Conservation (phyloP, 92 coral and sea anemone genomes). For the Epizoanthus stellaris region DNA sequence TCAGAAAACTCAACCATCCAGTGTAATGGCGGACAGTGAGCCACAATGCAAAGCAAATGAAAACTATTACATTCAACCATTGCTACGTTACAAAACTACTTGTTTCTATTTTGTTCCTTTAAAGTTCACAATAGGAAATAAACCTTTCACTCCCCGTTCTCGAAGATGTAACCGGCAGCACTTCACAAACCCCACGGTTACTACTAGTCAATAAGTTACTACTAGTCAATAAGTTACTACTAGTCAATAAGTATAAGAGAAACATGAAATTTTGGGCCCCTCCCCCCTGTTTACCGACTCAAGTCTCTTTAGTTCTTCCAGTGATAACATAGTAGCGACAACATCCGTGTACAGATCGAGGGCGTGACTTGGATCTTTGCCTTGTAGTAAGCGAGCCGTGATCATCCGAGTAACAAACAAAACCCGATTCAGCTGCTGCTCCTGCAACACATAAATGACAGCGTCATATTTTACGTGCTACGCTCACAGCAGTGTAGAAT, state of each 20-base stretch:
- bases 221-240: not conserved
- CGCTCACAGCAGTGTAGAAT: no score
- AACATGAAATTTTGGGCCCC: no score
- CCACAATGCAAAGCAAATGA: no score
- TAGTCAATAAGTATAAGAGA: not conserved
- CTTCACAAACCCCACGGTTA: not conserved
- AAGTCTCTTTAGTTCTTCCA: slow-evolving; percentile 66
- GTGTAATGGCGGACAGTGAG: no score
- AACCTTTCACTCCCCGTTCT: no score
- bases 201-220: not conserved
- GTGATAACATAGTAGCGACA: slow-evolving; percentile 64
- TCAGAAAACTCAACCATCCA: no score
- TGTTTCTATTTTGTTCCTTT: no score
- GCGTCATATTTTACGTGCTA: not conserved
- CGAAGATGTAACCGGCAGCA: not conserved
- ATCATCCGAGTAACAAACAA: slow-evolving; percentile 83
- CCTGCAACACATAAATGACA: slow-evolving; percentile 43
- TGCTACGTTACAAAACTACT: no score
- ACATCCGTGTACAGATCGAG: slow-evolving; percentile 76
- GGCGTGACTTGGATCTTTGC: slow-evolving; percentile 67
- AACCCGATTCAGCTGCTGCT: slow-evolving; percentile 75
- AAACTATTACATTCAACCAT: no score
- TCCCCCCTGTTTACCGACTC: slow-evolving; percentile 58
- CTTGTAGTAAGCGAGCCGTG: slow-evolving; percentile 79
- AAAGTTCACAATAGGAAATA: no score